Base-by-base conservation (phyloP, 2,888 invertebrate genomes). In the Slavum lentiscoides region DNA sequence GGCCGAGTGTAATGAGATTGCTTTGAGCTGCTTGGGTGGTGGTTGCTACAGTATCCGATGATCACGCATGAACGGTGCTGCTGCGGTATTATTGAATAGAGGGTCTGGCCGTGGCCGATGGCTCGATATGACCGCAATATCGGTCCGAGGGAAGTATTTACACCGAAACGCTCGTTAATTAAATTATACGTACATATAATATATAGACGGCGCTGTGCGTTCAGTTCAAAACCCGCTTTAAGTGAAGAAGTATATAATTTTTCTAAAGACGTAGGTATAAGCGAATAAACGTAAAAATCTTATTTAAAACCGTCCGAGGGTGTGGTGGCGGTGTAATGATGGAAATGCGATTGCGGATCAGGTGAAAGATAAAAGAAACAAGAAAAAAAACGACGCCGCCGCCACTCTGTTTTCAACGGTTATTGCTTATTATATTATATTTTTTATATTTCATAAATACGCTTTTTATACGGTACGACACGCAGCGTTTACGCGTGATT, bases 401-500 rank as follows among this genome's bases (percentile, higher is more conserved):
- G 69, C 55, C 37, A 55, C 55, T n/a, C 30, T 5, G 53, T 37
- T 55, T 37, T 30, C 9, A 43, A 19, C 43, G 43, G 21, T 73
- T 73, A 43, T 43, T 61, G 9, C 11, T 43, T 8, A 30, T 30
- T 30, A 5, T 69, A 30, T 61, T 43, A 43, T 23, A 30, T 61
- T 11, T 23, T 61, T 53, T 62, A 73, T 53, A 30, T 64, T 39
- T 64, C 21, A n/a, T n/a, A 69, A 30, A 74, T 37, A 37, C 53
- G 30, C 30, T 30, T 64, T 64, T 53, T 62, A 43, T 37, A 9
- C 37, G 17, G 15, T 64, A 19, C 19, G 23, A 49, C 73, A 61
- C 61, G 49, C 73, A 49, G 30, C 62, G n/a, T 73, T 74, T 74
- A 74, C 53, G 74, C 37, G 37, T 74, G 64, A 74, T 74, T 74